Conservation (phyloP, 1,140 invertebrate species). For the Ladona fulva region DNA sequence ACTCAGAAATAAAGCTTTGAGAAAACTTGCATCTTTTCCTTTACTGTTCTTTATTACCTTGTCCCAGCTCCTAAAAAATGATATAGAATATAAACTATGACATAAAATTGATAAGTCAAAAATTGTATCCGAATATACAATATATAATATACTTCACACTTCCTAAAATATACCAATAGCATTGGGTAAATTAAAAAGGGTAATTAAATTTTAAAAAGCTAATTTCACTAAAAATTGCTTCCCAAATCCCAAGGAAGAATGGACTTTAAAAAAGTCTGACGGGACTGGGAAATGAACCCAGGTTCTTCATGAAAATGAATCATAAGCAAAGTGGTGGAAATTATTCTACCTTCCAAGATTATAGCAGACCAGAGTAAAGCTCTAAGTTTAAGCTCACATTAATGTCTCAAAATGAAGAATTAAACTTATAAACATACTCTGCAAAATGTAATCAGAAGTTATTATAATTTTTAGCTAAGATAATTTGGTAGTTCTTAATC, state of each 20-base stretch:
- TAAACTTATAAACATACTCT: neutral
- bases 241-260: too few species aligned
- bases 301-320: too few species aligned
- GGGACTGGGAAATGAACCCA: too few species aligned
- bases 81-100: constrained; percentile 23
- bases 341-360: too few species aligned
- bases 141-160: constrained; percentile 32
- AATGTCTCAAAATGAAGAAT: neutral
- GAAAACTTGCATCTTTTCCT: constrained; percentile 39
- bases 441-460: neutral
- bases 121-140: too few species aligned
- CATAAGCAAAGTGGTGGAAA: too few species aligned
- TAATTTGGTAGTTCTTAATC: neutral
- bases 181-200: too few species aligned
- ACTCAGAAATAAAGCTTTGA: constrained; percentile 40
- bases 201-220: too few species aligned
- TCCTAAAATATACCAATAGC: constrained; percentile 16
- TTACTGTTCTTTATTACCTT: constrained; percentile 29
- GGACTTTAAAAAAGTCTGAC: too few species aligned
- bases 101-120: constrained; percentile 24
- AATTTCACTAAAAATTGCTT: too few species aligned
- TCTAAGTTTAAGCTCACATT: too few species aligned
- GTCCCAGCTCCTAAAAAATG: constrained; percentile 22
- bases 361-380: too few species aligned
- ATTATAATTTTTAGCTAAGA: neutral